A percentile compares a stretch with the other conserved stretches of the same genome.
phyloP scores from a whole-genome alignment of 2,888 invertebrate species.

The Rotaria macrura region DNA sequence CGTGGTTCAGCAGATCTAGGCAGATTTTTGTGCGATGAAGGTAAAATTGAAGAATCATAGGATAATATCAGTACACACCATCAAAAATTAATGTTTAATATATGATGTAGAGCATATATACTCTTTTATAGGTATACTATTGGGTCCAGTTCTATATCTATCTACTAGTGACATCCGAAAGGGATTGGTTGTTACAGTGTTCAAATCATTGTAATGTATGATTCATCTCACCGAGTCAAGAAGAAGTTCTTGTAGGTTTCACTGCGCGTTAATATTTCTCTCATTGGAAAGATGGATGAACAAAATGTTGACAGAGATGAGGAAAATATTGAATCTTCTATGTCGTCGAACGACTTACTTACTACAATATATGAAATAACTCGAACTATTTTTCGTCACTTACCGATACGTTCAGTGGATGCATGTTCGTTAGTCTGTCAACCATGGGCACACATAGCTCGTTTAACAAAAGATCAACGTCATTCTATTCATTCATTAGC shows the following conservation, averaged over 20 bases:
- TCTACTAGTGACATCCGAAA: not conserved
- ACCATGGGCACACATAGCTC: constrained; percentile 36
- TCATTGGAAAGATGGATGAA: not conserved
- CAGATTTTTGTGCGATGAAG: no score
- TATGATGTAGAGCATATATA: no score
- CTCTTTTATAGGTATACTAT: no score
- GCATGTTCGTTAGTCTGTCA: constrained; percentile 36
- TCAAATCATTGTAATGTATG: not conserved
- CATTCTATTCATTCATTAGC: constrained; percentile 33
- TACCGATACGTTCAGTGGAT: not conserved
- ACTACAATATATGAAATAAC: not conserved
- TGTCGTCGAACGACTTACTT: not conserved
- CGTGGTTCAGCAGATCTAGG: no score
- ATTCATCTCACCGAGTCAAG: not conserved
- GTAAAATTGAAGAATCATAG: no score
- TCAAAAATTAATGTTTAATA: no score
- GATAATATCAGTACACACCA: no score
- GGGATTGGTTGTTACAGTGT: not conserved
- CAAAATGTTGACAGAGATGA: not conserved
- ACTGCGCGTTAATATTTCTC: no score
- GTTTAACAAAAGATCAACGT: constrained; percentile 33
- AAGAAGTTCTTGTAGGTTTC: no score
- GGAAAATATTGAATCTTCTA: not conserved
- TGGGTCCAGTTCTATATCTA: no score
- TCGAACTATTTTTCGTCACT: not conserved